Conservation (phyloP, 92 coral and sea anemone species). For the Virgularia gustaviana region DNA sequence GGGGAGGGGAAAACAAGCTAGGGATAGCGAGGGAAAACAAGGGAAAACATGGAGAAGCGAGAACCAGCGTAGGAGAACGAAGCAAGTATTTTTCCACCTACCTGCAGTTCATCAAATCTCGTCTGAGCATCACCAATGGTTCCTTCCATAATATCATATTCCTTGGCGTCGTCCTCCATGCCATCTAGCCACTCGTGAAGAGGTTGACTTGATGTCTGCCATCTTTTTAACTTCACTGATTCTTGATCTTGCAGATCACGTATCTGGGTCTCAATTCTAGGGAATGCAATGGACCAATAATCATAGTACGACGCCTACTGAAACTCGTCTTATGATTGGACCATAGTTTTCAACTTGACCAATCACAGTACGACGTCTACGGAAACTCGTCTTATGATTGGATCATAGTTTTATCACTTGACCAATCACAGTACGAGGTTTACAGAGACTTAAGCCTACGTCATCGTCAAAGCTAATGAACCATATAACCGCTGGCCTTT, state of each 20-base stretch:
- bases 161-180: constrained; percentile 35
- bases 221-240: constrained; percentile 18
- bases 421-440: too few species aligned
- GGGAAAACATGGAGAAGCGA: too few species aligned
- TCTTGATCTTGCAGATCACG: constrained; percentile 24
- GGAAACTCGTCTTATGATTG: too few species aligned
- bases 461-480: too few species aligned
- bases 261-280: constrained; percentile 15
- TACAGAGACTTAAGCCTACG: too few species aligned
- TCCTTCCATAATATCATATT: constrained; percentile 21
- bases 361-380: too few species aligned
- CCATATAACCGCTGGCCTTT: too few species aligned
- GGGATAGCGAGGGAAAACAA: not conserved
- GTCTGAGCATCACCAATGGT: constrained; percentile 9
- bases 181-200: constrained; percentile 43
- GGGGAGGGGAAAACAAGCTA: too few species aligned
- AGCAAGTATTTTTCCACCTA: not conserved
- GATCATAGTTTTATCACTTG: too few species aligned
- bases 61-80: not conserved
- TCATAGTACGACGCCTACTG: not conserved
- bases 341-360: too few species aligned
- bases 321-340: too few species aligned
- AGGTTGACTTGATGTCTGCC: constrained; percentile 35
- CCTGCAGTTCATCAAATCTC: constrained; percentile 28
- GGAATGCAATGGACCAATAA: not conserved